These are phyloP conservation scores for Trachymyrmex cornetzi DNA, from an alignment of 1,140 invertebrate genomes.

Conservation along the genomic window DNA sequence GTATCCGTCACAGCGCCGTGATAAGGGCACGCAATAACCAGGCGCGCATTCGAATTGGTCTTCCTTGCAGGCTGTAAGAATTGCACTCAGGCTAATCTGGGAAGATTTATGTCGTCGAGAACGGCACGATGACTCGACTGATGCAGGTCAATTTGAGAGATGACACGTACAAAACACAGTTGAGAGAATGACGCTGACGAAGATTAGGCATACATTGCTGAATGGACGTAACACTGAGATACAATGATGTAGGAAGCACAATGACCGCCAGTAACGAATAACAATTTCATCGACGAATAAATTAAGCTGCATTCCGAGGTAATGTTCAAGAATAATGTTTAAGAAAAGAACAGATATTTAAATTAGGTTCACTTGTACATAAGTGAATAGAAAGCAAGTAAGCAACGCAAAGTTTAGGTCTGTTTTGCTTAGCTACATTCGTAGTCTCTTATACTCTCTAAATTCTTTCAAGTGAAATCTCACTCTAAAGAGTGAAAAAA, in stretches of 20 bases:
- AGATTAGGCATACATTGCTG: constrained; percentile 43
- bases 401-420: constrained; percentile 9
- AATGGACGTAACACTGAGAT: constrained; percentile 38
- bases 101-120: constrained; percentile 42
- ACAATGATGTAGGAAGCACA: constrained; percentile 26
- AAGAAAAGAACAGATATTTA: not conserved
- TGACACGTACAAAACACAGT: constrained; percentile 59
- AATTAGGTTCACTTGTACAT: not conserved
- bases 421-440: not conserved
- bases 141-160: constrained; percentile 50
- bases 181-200: constrained; percentile 44
- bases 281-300: constrained; percentile 8
- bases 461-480: no score
- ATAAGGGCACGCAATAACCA: constrained; percentile 89
- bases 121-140: constrained; percentile 36
- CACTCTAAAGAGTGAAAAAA: no score
- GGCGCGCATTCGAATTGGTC: constrained; percentile 88
- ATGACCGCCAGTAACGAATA: not conserved
- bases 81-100: constrained; percentile 77
- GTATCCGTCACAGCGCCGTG: constrained; percentile 90
- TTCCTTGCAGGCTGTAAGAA: constrained; percentile 84
- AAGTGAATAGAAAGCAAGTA: constrained; percentile 18
- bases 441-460: not conserved
- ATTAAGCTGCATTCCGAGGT: constrained; percentile 38
- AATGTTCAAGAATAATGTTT: constrained; percentile 4